Percentiles rank a stretch among this genome's conserved stretches.
These are phyloP conservation scores for Osedax frankpressi DNA, from an alignment of 2,888 invertebrate genomes.

Conservation along the genomic window DNA sequence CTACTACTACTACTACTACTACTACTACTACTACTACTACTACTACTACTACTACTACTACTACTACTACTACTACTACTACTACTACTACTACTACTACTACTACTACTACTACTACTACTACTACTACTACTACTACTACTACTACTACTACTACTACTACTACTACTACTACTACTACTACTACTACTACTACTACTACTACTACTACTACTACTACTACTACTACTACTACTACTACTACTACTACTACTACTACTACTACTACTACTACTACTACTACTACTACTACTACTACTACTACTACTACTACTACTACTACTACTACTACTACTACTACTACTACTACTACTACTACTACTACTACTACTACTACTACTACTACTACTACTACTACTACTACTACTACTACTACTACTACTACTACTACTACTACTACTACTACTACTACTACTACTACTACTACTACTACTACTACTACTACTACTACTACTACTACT, in stretches of 20 bases:
- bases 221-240: background rate
- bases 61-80: background rate
- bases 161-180: background rate
- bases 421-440: background rate
- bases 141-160: background rate
- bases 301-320: no score
- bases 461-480: no score
- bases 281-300: no score
- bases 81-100: background rate
- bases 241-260: no score
- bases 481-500: background rate
- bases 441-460: conserved; percentile 1
- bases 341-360: no score
- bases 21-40: background rate
- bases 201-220: background rate
- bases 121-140: no score
- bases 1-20: background rate
- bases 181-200: background rate
- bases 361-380: background rate
- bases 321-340: no score
- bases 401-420: background rate
- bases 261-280: background rate
- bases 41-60: background rate
- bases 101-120: background rate
- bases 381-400: background rate